Evolutionary conservation across 2,797 vertebrate genomes (phyloP).

Genomic region (Sylvilagus floridanus): DNA sequence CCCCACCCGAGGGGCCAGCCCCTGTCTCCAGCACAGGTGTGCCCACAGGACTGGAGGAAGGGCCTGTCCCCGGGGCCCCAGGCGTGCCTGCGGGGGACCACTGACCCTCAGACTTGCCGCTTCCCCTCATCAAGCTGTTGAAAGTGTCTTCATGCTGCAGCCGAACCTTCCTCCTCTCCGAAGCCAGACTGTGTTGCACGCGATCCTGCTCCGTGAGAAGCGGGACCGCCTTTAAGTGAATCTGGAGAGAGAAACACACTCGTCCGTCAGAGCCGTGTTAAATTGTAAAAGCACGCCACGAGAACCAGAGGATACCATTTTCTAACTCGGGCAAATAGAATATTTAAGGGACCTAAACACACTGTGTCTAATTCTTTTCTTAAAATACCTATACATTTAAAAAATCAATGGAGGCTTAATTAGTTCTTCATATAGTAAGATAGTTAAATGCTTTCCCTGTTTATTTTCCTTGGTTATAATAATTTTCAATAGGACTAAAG

Average conservation of each 20-base stretch:
- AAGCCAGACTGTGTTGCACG: conserved; percentile 87
- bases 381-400: conserved; percentile 62
- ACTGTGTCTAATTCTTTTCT: conserved; percentile 24
- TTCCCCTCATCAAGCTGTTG: conserved; percentile 87
- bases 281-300: not conserved
- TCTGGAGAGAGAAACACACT: conserved; percentile 76
- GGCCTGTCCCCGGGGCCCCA: no score
- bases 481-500: conserved; percentile 8
- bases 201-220: conserved; percentile 85
- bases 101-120: conserved; percentile 82
- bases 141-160: conserved; percentile 87
- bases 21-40: no score
- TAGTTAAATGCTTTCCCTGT: not conserved
- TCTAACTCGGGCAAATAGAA: conserved; percentile 46
- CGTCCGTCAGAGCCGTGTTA: conserved; percentile 2
- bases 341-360: not conserved
- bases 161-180: conserved; percentile 88
- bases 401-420: conserved; percentile 27
- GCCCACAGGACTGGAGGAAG: no score
- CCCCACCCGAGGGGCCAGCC: no score
- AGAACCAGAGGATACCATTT: conserved; percentile 41
- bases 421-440: conserved; percentile 6
- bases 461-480: conserved; percentile 44
- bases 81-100: not conserved
- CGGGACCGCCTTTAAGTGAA: conserved; percentile 86